Conservation (phyloP, 2,113 vertebrate species). For the Phoxinus phoxinus region DNA sequence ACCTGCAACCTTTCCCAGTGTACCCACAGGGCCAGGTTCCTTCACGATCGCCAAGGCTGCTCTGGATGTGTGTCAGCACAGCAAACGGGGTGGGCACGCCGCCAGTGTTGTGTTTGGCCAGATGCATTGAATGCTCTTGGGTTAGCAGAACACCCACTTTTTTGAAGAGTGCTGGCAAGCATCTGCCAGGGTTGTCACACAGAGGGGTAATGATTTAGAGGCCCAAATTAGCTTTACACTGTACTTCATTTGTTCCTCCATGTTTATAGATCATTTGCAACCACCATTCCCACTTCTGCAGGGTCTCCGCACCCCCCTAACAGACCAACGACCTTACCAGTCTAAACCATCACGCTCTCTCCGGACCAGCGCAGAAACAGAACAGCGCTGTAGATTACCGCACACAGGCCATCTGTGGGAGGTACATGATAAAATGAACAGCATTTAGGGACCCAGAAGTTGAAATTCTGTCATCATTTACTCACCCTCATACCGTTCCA, state of each 20-base stretch:
- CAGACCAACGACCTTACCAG: not conserved
- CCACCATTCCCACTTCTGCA: constrained; percentile 58
- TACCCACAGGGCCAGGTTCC: constrained; percentile 69
- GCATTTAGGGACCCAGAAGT: not conserved
- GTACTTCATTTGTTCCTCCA: constrained; percentile 72
- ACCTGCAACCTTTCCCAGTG: constrained; percentile 71
- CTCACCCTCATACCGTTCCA: not conserved
- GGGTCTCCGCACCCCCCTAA: constrained; percentile 37
- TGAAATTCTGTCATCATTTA: not conserved
- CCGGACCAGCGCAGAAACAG: not conserved
- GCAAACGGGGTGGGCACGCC: constrained; percentile 74
- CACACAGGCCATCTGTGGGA: not conserved
- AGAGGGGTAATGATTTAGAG: constrained; percentile 80
- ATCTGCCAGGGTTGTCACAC: constrained; percentile 73
- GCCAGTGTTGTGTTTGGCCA: constrained; percentile 87
- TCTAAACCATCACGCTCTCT: not conserved
- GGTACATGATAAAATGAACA: not conserved
- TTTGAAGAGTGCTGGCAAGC: constrained; percentile 78
- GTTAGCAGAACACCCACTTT: constrained; percentile 78
- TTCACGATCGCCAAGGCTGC: constrained; percentile 71
- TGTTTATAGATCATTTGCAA: constrained; percentile 73
- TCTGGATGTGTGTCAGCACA: constrained; percentile 74
- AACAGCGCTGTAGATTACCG: not conserved
- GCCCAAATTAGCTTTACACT: constrained; percentile 79
- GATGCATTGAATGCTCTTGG: constrained; percentile 76